phyloP scores from a whole-genome alignment of 2,888 invertebrate species.

The Drosophila nigricruria region DNA sequence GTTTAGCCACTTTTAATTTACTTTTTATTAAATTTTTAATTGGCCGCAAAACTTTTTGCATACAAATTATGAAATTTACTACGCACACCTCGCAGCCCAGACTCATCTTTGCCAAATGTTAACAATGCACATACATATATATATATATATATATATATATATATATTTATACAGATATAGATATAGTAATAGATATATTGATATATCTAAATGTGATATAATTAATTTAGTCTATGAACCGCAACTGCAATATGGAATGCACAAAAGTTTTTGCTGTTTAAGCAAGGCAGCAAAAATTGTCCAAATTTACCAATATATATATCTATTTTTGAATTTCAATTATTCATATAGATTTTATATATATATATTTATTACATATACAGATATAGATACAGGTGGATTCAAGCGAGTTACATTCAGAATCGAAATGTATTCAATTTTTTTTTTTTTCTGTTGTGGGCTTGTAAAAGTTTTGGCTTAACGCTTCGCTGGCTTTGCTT shows the following conservation, averaged over 20 bases:
- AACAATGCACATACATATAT: background rate
- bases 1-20: slow-evolving; percentile 15
- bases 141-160: background rate
- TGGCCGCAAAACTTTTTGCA: slow-evolving; percentile 46
- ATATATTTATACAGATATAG: too few species aligned
- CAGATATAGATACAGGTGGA: background rate
- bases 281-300: slow-evolving; percentile 17
- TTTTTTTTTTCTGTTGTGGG: slow-evolving; percentile 4
- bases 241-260: slow-evolving; percentile 12
- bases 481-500: slow-evolving; percentile 59
- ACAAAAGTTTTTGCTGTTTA: background rate
- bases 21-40: slow-evolving; percentile 43
- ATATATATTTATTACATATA: background rate
- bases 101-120: background rate
- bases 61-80: slow-evolving; percentile 40
- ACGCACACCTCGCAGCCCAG: slow-evolving; percentile 11
- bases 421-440: slow-evolving; percentile 23
- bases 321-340: slow-evolving; percentile 15
- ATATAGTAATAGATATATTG: background rate
- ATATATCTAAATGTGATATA: slow-evolving; percentile 31
- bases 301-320: slow-evolving; percentile 17
- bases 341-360: background rate
- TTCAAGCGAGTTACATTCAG: background rate
- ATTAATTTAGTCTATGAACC: slow-evolving; percentile 6
- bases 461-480: slow-evolving; percentile 59